phyloP scores from a whole-genome alignment of 2,797 vertebrate species.

The Centropyge bicolor region DNA sequence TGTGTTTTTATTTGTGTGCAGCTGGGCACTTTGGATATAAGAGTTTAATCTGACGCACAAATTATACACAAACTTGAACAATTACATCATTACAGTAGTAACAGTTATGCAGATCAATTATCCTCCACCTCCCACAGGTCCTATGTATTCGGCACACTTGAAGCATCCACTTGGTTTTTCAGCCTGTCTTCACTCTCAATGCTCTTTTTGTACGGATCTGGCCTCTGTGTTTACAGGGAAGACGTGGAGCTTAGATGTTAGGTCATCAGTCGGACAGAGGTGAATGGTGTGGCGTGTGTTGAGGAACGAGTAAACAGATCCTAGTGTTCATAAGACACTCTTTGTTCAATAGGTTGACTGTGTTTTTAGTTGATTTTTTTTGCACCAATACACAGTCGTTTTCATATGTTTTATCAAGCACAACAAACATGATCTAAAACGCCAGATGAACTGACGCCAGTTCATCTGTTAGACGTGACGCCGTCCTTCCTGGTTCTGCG shows the following conservation, averaged over 20 bases:
- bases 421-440: slow-evolving; percentile 19
- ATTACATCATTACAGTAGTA: slow-evolving; percentile 37
- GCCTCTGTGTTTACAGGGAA: slow-evolving; percentile 67
- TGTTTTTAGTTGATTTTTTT: slow-evolving; percentile 43
- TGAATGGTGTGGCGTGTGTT: slow-evolving; percentile 66
- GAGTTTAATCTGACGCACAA: slow-evolving; percentile 36
- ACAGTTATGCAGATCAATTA: slow-evolving; percentile 26
- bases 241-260: slow-evolving; percentile 69
- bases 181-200: slow-evolving; percentile 62
- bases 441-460: background rate
- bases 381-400: slow-evolving; percentile 10
- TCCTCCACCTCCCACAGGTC: slow-evolving; percentile 38
- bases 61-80: slow-evolving; percentile 18
- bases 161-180: slow-evolving; percentile 34
- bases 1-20: slow-evolving; percentile 47
- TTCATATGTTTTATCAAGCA: slow-evolving; percentile 8
- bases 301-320: slow-evolving; percentile 70
- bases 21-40: slow-evolving; percentile 1
- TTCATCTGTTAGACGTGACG: background rate
- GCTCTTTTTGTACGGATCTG: slow-evolving; percentile 55
- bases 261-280: slow-evolving; percentile 79
- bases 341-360: slow-evolving; percentile 48
- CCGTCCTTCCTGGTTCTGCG: background rate
- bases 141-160: slow-evolving; percentile 3
- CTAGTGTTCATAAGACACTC: slow-evolving; percentile 60